Evolutionary conservation across 2,888 invertebrate species (phyloP), one percentile per base, ranked within the genome.

Genomic region (Dynastes tityus): DNA sequence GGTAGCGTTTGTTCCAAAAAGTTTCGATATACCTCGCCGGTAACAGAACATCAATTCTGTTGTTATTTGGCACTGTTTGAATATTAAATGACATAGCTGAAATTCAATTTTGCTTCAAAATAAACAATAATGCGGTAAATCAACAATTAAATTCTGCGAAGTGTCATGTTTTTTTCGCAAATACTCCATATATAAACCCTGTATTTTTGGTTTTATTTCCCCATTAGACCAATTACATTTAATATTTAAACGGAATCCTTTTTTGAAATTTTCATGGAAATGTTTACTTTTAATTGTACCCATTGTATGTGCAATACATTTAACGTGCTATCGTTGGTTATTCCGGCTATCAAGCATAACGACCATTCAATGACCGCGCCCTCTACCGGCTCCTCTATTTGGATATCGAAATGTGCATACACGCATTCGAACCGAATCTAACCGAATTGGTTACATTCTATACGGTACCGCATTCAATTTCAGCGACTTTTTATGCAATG

Each of bases 391-490:
- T 51, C 9, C 11, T 13, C 9, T 51, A 53, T n/a, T 16, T 16
- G 0, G 13, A 16, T 53, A 53, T 53, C 5, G n/a, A 16, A n/a
- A 13, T n/a, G 53, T 16, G 4, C 13, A 16, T 53, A 2, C 6
- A 40, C 65, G 40, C 65, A 65, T 65, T 65, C 40, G 40, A 65
- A 65, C 40, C 37, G 13, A 65, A 32, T 65, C 40, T 65, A 40
- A 40, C 65, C n/a, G n/a, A 65, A 40, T 40, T 65, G 40, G 3
- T n/a, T 40, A 13, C 65, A 40, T 16, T 40, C n/a, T 65, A 40
- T n/a, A 40, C 40, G 16, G 37, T 16, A 13, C 22, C 37, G 16
- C 65, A 65, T 65, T 65, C 40, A 65, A 65, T 40, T 65, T 65
- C 65, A 0, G 8, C 37, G 8, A 40, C 40, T 5, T 32, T 65